Evolutionary conservation across 2,797 vertebrate genomes (phyloP).

Genomic region (Simalia tracyae): DNA sequence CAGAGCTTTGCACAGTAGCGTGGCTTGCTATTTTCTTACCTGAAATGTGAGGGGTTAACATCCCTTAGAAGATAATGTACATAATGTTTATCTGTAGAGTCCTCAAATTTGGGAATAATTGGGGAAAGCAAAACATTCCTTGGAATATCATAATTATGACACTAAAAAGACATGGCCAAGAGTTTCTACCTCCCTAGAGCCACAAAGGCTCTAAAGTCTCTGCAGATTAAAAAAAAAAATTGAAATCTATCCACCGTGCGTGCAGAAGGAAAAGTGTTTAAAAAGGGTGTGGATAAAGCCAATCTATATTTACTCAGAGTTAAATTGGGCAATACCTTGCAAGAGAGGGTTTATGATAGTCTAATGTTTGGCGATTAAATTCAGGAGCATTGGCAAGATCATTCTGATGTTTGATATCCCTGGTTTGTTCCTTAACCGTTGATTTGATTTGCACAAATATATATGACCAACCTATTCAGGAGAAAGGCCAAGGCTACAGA

Average conservation of each 20-base stretch:
- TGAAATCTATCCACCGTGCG: not conserved
- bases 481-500: not conserved
- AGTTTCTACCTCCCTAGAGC: not conserved
- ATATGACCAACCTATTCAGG: not conserved
- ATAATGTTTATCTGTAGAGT: not conserved
- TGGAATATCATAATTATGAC: not conserved
- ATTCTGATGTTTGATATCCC: not conserved
- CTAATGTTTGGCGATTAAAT: not conserved
- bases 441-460: not conserved
- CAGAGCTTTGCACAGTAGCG: not conserved
- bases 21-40: not conserved
- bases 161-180: not conserved
- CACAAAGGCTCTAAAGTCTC: not conserved
- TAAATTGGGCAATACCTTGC: not conserved
- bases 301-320: not conserved
- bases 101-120: not conserved
- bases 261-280: not conserved
- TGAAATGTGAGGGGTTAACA: not conserved
- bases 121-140: not conserved
- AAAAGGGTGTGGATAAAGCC: not conserved
- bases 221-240: not conserved
- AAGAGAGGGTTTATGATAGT: not conserved
- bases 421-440: not conserved
- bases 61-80: not conserved
- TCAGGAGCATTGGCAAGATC: not conserved